Evolutionary conservation across 1,140 invertebrate genomes (phyloP), one percentile per base, ranked within the genome.

Genomic region (Ruditapes philippinarum): DNA sequence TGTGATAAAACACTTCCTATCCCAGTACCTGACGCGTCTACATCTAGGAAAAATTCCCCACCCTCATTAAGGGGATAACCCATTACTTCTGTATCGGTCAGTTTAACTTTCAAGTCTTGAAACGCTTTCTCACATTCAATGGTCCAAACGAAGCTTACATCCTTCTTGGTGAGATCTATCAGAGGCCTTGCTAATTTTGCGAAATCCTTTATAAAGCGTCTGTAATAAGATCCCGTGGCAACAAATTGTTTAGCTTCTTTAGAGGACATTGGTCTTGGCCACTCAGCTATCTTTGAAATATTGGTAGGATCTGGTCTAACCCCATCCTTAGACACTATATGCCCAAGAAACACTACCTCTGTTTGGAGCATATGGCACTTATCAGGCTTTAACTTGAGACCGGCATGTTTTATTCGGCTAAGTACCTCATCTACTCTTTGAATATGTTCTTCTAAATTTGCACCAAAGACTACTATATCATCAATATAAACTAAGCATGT

Each of bases 401-500:
- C 42, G 3, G 73, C 73, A 11, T n/a, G 11, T 49, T 76, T 40
- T 42, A 76, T 76, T n/a, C 73, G 42, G 11, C 14, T 12, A 12
- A 76, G 73, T 76, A 45, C 73, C 28, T 79, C 45, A 5, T 54
- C 42, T 1, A 54, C 42, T 19, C 76, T 31, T 31, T 28, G 49
- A 5, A 54, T 54, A 36, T 79, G 45, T 36, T 51, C 76, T 28
- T 9, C 42, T 7, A 79, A 31, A 45, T 49, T 25, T 31, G 42
- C 9, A 7, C 49, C 76, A 79, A 54, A 79, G 3, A 79, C 45
- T 54, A 79, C 54, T 9, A 79, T 57, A 19, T 79, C 76, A 33
- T 79, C 76, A 28, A 79, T 54, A 57, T 79, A 54, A 3, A 79
- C 49, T 54, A 79, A n/a, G n/a, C 49, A 79, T 1, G 76, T 57